A percentile compares a stretch with the other conserved stretches of the same genome.
Evolutionary conservation across 2,797 vertebrate genomes (phyloP).

Genomic region (Argentina silus): DNA sequence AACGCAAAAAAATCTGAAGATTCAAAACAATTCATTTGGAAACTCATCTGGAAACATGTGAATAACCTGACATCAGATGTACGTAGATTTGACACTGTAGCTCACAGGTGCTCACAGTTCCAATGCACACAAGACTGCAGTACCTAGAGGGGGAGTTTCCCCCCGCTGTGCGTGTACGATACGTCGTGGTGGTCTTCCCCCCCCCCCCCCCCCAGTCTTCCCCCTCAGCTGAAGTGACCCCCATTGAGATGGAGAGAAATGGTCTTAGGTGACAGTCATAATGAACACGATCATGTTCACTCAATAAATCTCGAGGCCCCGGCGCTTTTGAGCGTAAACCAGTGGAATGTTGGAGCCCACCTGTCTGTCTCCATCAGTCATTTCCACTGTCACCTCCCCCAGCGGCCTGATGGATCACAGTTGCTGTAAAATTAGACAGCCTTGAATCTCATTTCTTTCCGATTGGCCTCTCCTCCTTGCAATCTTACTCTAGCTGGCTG

Average conservation of each 20-base stretch:
- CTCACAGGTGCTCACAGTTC: too few relatives aligned
- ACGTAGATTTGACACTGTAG: too few relatives aligned
- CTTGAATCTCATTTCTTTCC: constrained; percentile 99
- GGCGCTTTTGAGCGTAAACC: constrained; percentile 99
- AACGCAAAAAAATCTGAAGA: neutral
- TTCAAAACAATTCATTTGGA: neutral
- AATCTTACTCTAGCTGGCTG: constrained; percentile 87
- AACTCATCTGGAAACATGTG: neutral
- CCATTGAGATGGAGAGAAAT: constrained; percentile 91
- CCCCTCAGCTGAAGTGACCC: constrained; percentile 70
- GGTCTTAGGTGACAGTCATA: constrained; percentile 98
- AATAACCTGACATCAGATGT: too few relatives aligned
- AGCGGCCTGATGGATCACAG: constrained; percentile 98
- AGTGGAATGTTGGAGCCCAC: constrained; percentile 99
- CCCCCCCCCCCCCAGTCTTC: constrained; percentile 17
- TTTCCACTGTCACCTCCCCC: constrained; percentile 98
- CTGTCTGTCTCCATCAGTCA: constrained; percentile 99
- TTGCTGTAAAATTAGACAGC: constrained; percentile 99
- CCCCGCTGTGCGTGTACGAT: constrained; percentile 18
- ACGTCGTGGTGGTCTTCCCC: constrained; percentile 52
- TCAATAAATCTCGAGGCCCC: constrained; percentile 89
- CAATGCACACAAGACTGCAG: neutral
- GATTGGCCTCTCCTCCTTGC: constrained; percentile 89
- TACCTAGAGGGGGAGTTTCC: too few relatives aligned
- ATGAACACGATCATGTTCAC: constrained; percentile 93